Evolutionary conservation across 2,797 vertebrate genomes (phyloP).

Genomic region (Distichodus sexfasciatus): DNA sequence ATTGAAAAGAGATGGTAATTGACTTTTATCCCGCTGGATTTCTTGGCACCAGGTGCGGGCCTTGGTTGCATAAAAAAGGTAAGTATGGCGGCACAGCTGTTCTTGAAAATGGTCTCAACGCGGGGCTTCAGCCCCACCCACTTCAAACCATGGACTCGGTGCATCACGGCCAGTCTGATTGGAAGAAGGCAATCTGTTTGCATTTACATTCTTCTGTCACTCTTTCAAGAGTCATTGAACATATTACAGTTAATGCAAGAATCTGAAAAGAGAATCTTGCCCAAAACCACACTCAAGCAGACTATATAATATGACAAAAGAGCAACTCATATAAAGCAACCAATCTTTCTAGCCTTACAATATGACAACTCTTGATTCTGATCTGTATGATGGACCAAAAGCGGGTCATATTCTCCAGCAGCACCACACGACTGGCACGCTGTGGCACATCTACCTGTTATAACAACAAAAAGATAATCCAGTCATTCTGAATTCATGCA

Average conservation of each 20-base stretch:
- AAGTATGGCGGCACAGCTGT: slow-evolving; percentile 89
- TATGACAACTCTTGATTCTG: slow-evolving; percentile 91
- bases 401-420: slow-evolving; percentile 87
- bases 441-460: slow-evolving; percentile 85
- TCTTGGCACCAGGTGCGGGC: slow-evolving; percentile 92
- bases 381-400: slow-evolving; percentile 94
- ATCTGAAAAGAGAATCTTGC: not conserved
- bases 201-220: no score
- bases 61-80: slow-evolving; percentile 88
- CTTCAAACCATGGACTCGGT: slow-evolving; percentile 86
- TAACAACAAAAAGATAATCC: no score
- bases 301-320: no score
- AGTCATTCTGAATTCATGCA: no score
- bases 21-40: slow-evolving; percentile 76
- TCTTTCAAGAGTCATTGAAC: no score
- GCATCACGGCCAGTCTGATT: slow-evolving; percentile 90
- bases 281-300: no score
- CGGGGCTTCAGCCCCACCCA: slow-evolving; percentile 90
- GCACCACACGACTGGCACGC: slow-evolving; percentile 80
- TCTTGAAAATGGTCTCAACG: slow-evolving; percentile 93
- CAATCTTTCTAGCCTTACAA: slow-evolving; percentile 79
- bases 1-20: slow-evolving; percentile 87
- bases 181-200: no score
- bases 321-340: no score
- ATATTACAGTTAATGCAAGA: not conserved